Evolutionary conservation across 1,140 invertebrate genomes (phyloP).

Genomic region (Sarcophaga peregrina): DNA sequence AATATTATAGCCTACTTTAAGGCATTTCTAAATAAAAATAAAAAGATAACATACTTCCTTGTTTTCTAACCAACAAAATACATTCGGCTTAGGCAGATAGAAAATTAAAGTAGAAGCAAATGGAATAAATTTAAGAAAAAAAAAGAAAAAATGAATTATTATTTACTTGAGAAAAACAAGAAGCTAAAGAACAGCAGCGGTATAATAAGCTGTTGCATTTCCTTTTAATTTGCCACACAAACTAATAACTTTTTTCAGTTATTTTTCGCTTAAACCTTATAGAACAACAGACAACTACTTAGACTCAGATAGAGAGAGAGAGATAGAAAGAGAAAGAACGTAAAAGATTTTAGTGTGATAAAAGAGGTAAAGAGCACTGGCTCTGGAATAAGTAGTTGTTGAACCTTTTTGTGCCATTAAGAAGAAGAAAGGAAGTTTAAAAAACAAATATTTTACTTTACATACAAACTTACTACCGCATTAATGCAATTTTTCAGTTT

Average conservation of each 20-base stretch:
- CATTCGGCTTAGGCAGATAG: neutral
- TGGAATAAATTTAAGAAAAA: too few relatives aligned
- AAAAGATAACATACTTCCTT: neutral
- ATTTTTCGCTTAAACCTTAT: neutral
- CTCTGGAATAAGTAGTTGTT: neutral
- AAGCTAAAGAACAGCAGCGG: neutral
- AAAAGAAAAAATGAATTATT: neutral
- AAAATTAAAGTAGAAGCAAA: too few relatives aligned
- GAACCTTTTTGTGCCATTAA: neutral
- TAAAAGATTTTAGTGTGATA: neutral
- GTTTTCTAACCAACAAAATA: neutral
- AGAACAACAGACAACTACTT: slow-evolving; percentile 16
- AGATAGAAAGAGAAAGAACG: too few relatives aligned
- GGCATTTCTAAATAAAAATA: neutral
- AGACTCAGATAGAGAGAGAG: too few relatives aligned
- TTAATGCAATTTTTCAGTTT: slow-evolving; percentile 11
- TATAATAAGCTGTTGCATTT: slow-evolving; percentile 18
- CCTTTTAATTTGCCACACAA: slow-evolving; percentile 16
- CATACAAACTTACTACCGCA: neutral
- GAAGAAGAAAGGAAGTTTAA: neutral
- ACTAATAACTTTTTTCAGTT: neutral
- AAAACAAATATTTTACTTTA: neutral
- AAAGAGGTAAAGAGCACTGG: neutral
- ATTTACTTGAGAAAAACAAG: too few relatives aligned
- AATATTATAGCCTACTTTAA: neutral